A percentile compares a stretch with the other conserved stretches of the same genome.
These are phyloP conservation scores for Catharus fuscescens DNA, from an alignment of 2,113 vertebrate species.

Conservation along the genomic window DNA sequence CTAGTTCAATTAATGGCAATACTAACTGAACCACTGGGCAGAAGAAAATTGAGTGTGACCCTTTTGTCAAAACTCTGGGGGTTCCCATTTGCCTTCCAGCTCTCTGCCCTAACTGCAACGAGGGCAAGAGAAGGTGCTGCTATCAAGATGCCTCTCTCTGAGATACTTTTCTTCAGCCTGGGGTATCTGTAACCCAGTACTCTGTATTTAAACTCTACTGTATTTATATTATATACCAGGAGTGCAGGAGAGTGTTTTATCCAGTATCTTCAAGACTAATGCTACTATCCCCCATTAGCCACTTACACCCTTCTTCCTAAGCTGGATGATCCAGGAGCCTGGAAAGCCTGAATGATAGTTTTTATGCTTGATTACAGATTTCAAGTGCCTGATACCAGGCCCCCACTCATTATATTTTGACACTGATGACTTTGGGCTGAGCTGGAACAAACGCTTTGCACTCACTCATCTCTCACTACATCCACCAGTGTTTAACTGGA, in stretches of 20 bases:
- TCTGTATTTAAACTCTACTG: not conserved
- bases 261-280: not conserved
- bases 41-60: not conserved
- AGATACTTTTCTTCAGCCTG: not conserved
- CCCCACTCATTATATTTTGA: not conserved
- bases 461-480: not conserved
- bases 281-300: accelerated
- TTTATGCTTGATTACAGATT: not conserved
- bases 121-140: not conserved
- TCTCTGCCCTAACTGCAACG: not conserved
- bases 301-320: not conserved
- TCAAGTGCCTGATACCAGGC: not conserved
- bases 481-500: not conserved
- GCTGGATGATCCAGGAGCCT: not conserved
- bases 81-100: not conserved
- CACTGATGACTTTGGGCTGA: not conserved
- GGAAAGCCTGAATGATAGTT: not conserved
- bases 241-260: not conserved
- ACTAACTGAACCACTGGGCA: not conserved
- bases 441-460: not conserved
- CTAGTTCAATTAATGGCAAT: not conserved
- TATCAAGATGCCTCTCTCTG: not conserved
- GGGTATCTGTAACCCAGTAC: not conserved
- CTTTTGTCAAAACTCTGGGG: not conserved
- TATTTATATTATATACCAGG: not conserved